Base-by-base conservation (phyloP, 2,113 vertebrate species). In the Acrocephalus kingi region DNA sequence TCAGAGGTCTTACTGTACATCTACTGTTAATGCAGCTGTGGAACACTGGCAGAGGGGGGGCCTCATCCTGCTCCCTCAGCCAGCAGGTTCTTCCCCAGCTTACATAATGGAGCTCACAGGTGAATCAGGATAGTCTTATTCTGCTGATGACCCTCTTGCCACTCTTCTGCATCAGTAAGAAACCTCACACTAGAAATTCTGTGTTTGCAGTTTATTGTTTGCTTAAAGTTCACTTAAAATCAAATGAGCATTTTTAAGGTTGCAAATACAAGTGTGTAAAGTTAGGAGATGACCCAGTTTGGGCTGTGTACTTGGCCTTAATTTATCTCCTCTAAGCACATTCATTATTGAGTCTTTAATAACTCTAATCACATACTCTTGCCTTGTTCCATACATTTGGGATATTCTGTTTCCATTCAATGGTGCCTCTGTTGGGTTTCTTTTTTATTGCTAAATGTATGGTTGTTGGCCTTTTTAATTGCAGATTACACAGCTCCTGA, bases 291-390 rank as follows among this genome's bases (percentile, higher is more conserved):
- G 41, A 31, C 35, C 72, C 35, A 64, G 45, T 68, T 82, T 77
- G 62, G 49, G 49, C 48, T 94, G 48, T 22, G 4, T 52, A 25
- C 8, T 78, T 63, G 64, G 24, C 45, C 74, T 84, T 93, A 55
- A 84, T 84, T 92, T 73, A 37, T 89, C 21, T 81, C 16, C 33
- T 79, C 33, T 74, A 51, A 94, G 56, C 39, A 59, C 3, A 19
- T 16, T 93, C 33, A 63, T 71, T 90, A 80, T 62, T 19, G 83
- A 78, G 39, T 79, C 35, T 77, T 91, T 84, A 89, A 78, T 91
- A 75, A 61, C 15, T 48, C 19, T 84, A 76, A 79, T 90, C 28
- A 37, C 30, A n/a, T 48, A 48, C 10, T 49, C 13, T 31, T 91
- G 84, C 49, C 52, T 76, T 61, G 17, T 79, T 87, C 66, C 24